These are phyloP conservation scores for Celastrina argiolus DNA, from an alignment of 2,888 invertebrate genomes.

Conservation along the genomic window DNA sequence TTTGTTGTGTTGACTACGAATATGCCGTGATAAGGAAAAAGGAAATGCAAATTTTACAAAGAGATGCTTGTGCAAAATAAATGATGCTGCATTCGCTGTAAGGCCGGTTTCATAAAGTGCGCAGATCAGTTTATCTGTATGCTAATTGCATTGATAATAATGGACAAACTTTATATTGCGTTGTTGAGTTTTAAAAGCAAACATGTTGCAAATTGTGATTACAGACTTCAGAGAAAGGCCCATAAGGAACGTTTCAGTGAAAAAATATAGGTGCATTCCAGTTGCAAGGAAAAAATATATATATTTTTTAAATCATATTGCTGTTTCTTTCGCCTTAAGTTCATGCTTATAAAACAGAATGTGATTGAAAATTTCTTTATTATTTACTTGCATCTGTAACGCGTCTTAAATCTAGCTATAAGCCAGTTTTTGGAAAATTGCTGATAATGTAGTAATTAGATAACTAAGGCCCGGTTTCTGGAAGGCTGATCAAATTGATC, in stretches of 20 bases:
- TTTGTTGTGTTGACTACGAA: conserved; percentile 38
- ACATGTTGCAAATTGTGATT: conserved; percentile 3
- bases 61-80: conserved; percentile 34
- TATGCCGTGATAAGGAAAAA: conserved; percentile 45
- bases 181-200: conserved; percentile 28
- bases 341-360: too few species aligned
- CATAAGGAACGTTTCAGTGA: not conserved
- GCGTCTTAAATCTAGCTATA: too few species aligned
- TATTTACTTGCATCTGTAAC: too few species aligned
- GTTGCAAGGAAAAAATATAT: too few species aligned
- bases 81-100: conserved; percentile 25
- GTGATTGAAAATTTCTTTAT: too few species aligned
- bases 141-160: conserved; percentile 33
- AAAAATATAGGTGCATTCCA: too few species aligned
- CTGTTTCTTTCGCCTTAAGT: too few species aligned
- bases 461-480: not conserved
- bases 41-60: conserved; percentile 46
- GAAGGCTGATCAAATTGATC: too few species aligned
- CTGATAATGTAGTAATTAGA: not conserved
- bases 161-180: conserved; percentile 31
- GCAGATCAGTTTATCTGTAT: conserved; percentile 30
- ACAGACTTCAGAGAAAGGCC: conserved; percentile 1
- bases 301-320: too few species aligned
- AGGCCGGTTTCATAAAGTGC: conserved; percentile 25
- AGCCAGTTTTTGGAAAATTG: not conserved